These are phyloP conservation scores for Oligia latruncula DNA, from an alignment of 2,888 invertebrate genomes.

Conservation along the genomic window DNA sequence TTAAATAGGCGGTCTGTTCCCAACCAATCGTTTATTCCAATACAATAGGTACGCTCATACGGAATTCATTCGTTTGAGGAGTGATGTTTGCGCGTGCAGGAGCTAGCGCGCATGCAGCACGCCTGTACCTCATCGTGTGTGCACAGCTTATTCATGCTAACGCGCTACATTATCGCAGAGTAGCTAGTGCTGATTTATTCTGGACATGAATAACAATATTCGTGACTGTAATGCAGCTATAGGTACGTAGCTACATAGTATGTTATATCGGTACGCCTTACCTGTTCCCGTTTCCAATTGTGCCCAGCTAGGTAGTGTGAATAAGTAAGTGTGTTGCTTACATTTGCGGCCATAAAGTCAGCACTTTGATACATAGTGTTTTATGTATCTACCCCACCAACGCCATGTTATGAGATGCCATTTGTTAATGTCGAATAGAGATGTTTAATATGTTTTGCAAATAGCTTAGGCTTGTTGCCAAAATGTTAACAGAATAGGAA, in stretches of 20 bases:
- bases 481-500: constrained; percentile 75
- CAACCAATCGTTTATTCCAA: constrained; percentile 79
- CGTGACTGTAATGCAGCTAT: constrained; percentile 71
- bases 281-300: constrained; percentile 73
- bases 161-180: constrained; percentile 48
- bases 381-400: constrained; percentile 61
- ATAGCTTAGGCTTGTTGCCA: constrained; percentile 78
- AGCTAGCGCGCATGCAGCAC: neutral
- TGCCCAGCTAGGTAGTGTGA: constrained; percentile 70
- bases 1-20: constrained; percentile 85
- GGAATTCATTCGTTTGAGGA: constrained; percentile 75
- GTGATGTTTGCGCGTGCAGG: constrained; percentile 57
- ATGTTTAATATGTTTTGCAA: constrained; percentile 78
- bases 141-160: constrained; percentile 41
- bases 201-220: constrained; percentile 75
- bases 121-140: constrained; percentile 10
- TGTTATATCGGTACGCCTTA: constrained; percentile 71
- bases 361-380: constrained; percentile 62
- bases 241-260: constrained; percentile 68
- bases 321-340: constrained; percentile 71
- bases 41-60: constrained; percentile 75
- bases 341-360: constrained; percentile 57
- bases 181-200: constrained; percentile 72
- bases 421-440: constrained; percentile 76
- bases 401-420: constrained; percentile 72